A percentile compares a stretch with the other conserved stretches of the same genome.
Conservation (phyloP, 2,113 vertebrate genomes). For the Hipposideros armiger region DNA sequence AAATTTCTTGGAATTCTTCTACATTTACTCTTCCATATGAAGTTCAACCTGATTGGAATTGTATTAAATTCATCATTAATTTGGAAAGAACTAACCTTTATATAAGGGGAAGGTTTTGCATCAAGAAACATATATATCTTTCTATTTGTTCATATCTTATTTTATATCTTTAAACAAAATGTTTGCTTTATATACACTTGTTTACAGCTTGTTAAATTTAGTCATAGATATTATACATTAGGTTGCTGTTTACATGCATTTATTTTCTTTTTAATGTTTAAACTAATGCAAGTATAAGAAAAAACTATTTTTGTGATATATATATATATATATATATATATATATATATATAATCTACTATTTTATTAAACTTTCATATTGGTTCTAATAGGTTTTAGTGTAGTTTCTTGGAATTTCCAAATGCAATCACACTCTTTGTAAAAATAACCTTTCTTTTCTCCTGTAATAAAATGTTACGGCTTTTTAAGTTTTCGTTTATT, state of each 20-base stretch:
- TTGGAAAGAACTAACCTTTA: neutral
- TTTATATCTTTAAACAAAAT: neutral
- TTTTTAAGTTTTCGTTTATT: neutral
- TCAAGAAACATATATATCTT: neutral
- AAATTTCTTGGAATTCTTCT: slow-evolving; percentile 42
- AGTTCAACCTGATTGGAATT: neutral
- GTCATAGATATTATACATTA: neutral
- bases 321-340: neutral
- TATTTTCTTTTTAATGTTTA: neutral
- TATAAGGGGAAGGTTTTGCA: neutral
- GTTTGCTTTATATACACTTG: neutral
- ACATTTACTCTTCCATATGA: slow-evolving; percentile 29
- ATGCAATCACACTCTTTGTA: neutral
- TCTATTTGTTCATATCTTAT: neutral
- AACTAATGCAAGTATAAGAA: neutral
- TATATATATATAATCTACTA: neutral
- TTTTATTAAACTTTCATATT: neutral
- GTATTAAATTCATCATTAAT: neutral
- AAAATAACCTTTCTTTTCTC: slow-evolving; percentile 3
- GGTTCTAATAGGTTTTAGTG: neutral
- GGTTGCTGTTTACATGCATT: neutral
- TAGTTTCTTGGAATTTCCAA: slow-evolving; percentile 16
- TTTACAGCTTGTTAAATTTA: neutral
- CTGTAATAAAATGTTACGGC: neutral
- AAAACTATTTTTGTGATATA: neutral